Base-by-base conservation (phyloP, 2,888 invertebrate genomes). In the Acronicta aceris region DNA sequence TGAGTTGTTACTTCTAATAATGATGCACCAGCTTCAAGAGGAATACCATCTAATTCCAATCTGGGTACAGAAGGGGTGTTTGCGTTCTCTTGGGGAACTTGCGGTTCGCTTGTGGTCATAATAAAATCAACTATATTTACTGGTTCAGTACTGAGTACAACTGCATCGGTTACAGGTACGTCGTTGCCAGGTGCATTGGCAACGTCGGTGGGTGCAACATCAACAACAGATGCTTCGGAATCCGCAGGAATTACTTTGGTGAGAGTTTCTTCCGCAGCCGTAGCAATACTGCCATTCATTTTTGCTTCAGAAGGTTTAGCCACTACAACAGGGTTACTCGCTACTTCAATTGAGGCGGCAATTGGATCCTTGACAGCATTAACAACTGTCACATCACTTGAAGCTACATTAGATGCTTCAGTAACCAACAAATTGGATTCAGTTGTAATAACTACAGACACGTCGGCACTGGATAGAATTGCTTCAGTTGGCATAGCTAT, bases 1-100 rank as follows among this genome's bases (percentile, higher is more conserved):
- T 92, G 92, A 54, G 82, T 71, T 40, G 82, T 83, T 55, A 92
- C 83, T 66, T 92, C 91, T 57, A 93, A 76, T 15, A 93, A 78
- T 15, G 86, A 74, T 17, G 93, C 92, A 42, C 89, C 92, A 4
- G 79, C 64, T 78, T 93, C 92, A 13, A 52, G n/a, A 17, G 58
- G 17, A 40, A 54, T 41, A 9, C 87, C 85, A 40, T 86, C 51
- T 12, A 81, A 12, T 9, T 50, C 25, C 25, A 59, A 41, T 0
- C 16, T 25, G 46, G 65, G 70, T 12, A 40, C 16, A 42, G 53
- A 43, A 8, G 74, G 64, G 15, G 65, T 65, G 12, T 59, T 61
- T 15, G 41, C 49, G 15, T 55, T 59, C 0, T 59, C 60, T 52
- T 52, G 48, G 12, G 30, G 15, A 36, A 12, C 7, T 42, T 50